These are phyloP conservation scores for Tringa solitaria DNA, from an alignment of 2,113 vertebrate genomes.

Conservation along the genomic window DNA sequence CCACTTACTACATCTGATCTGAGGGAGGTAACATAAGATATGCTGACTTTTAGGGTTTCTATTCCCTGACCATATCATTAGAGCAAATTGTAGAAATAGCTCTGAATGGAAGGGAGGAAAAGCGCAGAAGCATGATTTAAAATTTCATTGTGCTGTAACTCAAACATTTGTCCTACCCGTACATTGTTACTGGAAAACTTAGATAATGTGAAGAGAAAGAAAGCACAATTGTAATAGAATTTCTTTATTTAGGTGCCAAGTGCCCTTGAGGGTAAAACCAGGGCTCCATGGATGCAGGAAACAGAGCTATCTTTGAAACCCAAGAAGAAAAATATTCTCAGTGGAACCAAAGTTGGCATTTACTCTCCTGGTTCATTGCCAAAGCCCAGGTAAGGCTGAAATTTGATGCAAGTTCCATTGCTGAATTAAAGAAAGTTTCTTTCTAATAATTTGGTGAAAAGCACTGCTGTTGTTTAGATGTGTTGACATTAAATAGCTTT, in stretches of 20 bases:
- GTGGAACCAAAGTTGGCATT: neutral
- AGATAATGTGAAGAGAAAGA: neutral
- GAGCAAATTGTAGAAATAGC: neutral
- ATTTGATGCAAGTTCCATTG: neutral
- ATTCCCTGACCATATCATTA: neutral
- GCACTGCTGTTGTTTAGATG: neutral
- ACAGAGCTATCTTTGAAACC: neutral
- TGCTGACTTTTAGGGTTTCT: neutral
- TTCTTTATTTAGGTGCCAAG: neutral
- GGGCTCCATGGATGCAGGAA: neutral
- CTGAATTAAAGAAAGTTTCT: neutral
- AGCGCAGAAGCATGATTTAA: neutral
- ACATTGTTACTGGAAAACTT: neutral
- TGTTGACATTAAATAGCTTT: conserved; percentile 12
- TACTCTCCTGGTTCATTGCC: neutral
- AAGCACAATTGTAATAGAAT: neutral
- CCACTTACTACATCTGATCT: neutral
- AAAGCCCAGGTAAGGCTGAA: neutral
- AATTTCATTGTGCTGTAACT: neutral
- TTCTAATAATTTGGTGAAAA: conserved; percentile 10
- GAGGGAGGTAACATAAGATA: neutral
- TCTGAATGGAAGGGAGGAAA: neutral
- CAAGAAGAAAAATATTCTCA: neutral
- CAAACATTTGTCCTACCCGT: neutral
- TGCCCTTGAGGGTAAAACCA: neutral